Evolutionary conservation across 1,140 invertebrate genomes (phyloP).

Genomic region (Formica selysi): DNA sequence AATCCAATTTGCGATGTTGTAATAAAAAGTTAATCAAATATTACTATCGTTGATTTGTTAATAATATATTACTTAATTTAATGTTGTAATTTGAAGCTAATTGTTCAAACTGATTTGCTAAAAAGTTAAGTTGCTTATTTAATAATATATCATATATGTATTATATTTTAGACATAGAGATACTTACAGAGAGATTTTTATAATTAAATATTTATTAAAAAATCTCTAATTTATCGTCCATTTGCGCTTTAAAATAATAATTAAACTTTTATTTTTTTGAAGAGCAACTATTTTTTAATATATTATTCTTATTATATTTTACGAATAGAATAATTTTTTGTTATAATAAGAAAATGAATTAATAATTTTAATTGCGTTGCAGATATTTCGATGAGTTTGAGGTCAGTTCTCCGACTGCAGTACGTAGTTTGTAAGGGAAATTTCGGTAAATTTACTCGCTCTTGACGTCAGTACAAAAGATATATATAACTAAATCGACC

Average conservation of each 20-base stretch:
- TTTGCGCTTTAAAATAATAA: not conserved
- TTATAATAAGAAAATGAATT: not conserved
- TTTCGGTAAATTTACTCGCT: constrained; percentile 6
- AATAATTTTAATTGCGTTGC: not conserved
- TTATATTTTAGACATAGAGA: not conserved
- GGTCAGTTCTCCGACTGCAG: not conserved
- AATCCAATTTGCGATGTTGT: not conserved
- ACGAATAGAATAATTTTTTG: not conserved
- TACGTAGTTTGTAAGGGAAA: not conserved
- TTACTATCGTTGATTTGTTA: not conserved
- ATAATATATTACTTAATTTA: not conserved
- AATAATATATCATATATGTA: not conserved
- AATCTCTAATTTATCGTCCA: not conserved
- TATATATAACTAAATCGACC: constrained; percentile 5
- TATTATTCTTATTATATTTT: not conserved
- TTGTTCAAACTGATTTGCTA: not conserved
- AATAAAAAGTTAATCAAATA: not conserved
- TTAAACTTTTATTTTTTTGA: not conserved
- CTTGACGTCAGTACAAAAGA: not conserved
- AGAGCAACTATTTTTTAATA: not conserved
- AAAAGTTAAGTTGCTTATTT: not conserved
- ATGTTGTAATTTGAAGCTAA: not conserved
- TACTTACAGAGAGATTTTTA: not conserved
- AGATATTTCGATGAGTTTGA: not conserved
- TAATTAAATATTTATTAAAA: constrained; percentile 2